Conservation (phyloP, 1,140 invertebrate species). For the Hyphantria cunea region DNA sequence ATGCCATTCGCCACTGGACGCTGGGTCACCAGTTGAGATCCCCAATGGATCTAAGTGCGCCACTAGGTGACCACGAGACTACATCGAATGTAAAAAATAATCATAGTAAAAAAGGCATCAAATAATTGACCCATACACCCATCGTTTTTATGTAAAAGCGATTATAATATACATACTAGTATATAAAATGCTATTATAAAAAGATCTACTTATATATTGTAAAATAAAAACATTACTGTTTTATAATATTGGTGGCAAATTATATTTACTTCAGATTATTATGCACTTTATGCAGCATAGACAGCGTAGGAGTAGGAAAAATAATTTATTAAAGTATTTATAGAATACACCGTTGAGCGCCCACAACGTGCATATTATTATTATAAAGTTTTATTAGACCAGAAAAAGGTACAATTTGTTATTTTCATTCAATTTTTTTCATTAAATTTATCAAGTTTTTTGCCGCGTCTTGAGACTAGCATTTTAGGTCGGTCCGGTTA, state of each 20-base stretch:
- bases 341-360: not conserved
- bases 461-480: conserved; percentile 69
- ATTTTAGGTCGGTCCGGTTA: conserved; percentile 40
- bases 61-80: conserved; percentile 97
- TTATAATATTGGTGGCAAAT: too few relatives aligned
- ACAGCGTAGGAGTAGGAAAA: not conserved
- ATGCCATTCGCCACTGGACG: conserved; percentile 71
- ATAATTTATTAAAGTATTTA: not conserved
- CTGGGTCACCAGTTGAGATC: conserved; percentile 83
- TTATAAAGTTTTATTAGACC: not conserved
- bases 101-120: conserved; percentile 27
- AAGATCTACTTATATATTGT: too few relatives aligned
- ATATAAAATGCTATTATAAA: too few relatives aligned
- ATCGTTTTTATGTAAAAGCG: conserved; percentile 1
- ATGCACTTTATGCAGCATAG: conserved; percentile 1
- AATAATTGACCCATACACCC: conserved; percentile 5
- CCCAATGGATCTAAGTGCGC: conserved; percentile 96
- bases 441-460: not conserved
- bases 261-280: not conserved
- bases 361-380: not conserved
- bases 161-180: conserved; percentile 11
- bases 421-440: conserved; percentile 1
- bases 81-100: conserved; percentile 52
- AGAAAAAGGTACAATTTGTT: conserved; percentile 2
- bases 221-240: too few relatives aligned